Evolutionary conservation across 2,113 vertebrate species (phyloP).

Genomic region (Tetrao urogallus): DNA sequence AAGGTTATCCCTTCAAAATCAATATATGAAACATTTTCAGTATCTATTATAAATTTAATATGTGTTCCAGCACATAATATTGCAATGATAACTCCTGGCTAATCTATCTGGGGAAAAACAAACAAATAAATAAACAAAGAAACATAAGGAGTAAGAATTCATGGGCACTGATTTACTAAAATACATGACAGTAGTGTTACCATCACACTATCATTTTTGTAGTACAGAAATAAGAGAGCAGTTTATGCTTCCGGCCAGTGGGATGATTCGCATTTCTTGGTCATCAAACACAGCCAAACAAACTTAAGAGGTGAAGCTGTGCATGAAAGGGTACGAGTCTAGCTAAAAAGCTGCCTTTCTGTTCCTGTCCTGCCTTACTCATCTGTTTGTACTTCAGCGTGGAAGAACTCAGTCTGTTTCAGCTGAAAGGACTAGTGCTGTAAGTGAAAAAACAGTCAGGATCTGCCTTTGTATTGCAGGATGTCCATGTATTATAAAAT

Average conservation of each 20-base stretch:
- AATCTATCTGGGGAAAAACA: background rate
- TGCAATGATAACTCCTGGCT: background rate
- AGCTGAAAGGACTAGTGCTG: background rate
- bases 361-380: background rate
- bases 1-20: slow-evolving; percentile 40
- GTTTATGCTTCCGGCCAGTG: background rate
- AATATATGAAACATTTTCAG: slow-evolving; percentile 5
- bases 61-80: background rate
- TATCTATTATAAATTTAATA: background rate
- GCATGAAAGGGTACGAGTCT: background rate
- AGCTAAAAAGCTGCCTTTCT: background rate
- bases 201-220: background rate
- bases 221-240: background rate
- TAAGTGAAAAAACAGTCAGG: background rate
- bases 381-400: background rate
- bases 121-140: background rate
- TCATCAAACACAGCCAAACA: background rate
- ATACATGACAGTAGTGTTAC: background rate
- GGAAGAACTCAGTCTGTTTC: background rate
- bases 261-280: background rate
- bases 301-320: background rate
- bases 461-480: background rate
- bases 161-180: background rate
- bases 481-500: background rate
- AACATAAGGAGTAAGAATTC: background rate